Percentiles rank a stretch among this genome's conserved stretches.
phyloP scores from a whole-genome alignment of 1,140 invertebrate genomes.

The Helicoverpa armigera region DNA sequence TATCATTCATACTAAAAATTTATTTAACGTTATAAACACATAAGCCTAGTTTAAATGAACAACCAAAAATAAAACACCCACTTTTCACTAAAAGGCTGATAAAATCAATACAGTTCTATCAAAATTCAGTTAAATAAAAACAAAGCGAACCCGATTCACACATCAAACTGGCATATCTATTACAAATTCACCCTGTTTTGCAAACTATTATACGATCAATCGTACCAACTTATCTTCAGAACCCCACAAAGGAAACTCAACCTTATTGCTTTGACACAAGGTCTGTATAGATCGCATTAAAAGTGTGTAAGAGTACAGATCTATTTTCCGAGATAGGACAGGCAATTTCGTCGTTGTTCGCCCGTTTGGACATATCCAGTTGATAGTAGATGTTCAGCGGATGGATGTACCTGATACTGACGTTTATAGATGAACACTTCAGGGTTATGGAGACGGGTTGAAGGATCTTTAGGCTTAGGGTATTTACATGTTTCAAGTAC shows the following conservation, averaged over 20 bases:
- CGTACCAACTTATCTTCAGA: not conserved
- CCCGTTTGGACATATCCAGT: constrained; percentile 29
- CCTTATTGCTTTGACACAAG: not conserved
- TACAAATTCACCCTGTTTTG: constrained; percentile 9
- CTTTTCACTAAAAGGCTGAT: not conserved
- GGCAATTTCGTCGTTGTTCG: constrained; percentile 33
- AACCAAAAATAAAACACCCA: not conserved
- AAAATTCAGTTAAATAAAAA: not conserved
- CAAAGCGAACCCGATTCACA: constrained; percentile 1
- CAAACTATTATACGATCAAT: constrained; percentile 11
- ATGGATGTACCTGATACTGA: constrained; percentile 24
- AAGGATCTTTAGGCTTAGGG: not conserved
- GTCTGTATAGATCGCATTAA: not conserved
- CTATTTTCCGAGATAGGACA: constrained; percentile 32
- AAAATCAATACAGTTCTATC: not conserved
- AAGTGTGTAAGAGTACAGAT: constrained; percentile 18
- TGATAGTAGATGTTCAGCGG: constrained; percentile 6
- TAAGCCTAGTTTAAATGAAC: too few species aligned
- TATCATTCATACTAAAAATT: too few species aligned
- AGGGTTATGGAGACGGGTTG: not conserved
- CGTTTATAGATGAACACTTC: constrained; percentile 32
- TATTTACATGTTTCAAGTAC: not conserved
- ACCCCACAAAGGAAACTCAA: not conserved
- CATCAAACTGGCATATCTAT: constrained; percentile 31
- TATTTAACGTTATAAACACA: too few species aligned